Percentiles rank a stretch among this genome's conserved stretches.
Evolutionary conservation across 92 coral and sea anemone genomes (phyloP).

Genomic region (Epizoanthus fatuus): DNA sequence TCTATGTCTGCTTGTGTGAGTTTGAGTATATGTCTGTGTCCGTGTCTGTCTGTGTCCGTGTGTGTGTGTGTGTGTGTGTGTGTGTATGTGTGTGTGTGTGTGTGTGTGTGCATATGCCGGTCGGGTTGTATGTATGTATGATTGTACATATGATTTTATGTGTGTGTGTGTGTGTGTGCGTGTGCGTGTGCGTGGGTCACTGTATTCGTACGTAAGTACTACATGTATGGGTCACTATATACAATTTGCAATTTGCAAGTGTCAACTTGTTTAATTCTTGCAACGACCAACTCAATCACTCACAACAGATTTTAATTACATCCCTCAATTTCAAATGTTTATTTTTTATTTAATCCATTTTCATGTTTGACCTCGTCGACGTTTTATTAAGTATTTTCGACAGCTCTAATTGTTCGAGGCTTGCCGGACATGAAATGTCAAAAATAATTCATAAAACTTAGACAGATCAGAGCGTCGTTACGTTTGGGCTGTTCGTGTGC

Average conservation of each 20-base stretch:
- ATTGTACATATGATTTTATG: too few species aligned
- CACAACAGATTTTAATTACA: background rate
- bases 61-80: too few species aligned
- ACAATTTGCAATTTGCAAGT: background rate
- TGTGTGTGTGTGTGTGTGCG: too few species aligned
- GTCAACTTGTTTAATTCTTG: background rate
- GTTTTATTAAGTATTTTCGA: conserved; percentile 10
- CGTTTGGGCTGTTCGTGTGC: background rate
- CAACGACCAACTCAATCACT: background rate
- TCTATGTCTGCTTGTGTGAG: too few species aligned
- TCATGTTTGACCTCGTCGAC: background rate
- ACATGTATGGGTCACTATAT: background rate
- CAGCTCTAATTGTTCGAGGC: background rate
- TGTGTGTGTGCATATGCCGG: too few species aligned
- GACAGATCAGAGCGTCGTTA: background rate
- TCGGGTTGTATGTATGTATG: too few species aligned
- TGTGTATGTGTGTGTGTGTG: too few species aligned
- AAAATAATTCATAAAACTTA: background rate
- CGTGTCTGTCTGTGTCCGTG: too few species aligned
- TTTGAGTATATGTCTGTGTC: too few species aligned
- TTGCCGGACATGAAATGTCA: conserved; percentile 8
- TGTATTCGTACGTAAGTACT: background rate
- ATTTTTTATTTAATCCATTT: background rate
- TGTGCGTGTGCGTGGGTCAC: too few species aligned
- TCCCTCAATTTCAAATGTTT: background rate